phyloP scores from a whole-genome alignment of 2,888 invertebrate genomes.

The Cephus pulcher region DNA sequence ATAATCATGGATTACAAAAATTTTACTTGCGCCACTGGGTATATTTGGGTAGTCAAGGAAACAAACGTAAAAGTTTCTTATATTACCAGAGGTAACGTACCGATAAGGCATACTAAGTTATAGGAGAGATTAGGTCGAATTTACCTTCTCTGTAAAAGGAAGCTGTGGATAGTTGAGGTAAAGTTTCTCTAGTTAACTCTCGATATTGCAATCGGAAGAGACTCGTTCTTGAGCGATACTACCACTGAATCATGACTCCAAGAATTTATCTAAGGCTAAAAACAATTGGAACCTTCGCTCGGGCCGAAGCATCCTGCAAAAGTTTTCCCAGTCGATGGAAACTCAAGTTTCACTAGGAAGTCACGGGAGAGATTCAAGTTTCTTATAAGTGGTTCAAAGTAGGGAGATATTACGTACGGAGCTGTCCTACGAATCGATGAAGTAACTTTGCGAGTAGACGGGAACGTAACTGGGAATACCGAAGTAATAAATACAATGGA shows the following conservation, averaged over 20 bases:
- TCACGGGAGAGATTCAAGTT: not conserved
- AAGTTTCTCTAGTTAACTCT: not conserved
- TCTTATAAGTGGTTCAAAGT: not conserved
- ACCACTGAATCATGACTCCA: not conserved
- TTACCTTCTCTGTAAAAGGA: not conserved
- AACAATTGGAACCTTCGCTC: not conserved
- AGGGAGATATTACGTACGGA: not conserved
- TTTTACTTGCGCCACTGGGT: not conserved
- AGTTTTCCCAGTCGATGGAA: not conserved
- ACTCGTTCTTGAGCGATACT: not conserved
- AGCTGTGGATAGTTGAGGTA: not conserved
- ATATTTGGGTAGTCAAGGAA: not conserved
- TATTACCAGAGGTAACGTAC: not conserved
- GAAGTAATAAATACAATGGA: not conserved
- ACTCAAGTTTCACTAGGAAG: not conserved
- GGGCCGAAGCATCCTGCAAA: not conserved
- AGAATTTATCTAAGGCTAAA: not conserved
- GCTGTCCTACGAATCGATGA: not conserved
- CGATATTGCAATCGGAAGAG: not conserved
- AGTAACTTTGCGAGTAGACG: not conserved
- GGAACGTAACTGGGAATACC: not conserved
- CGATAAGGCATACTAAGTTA: not conserved
- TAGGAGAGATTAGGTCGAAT: not conserved
- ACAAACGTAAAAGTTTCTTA: slow-evolving; percentile 1
- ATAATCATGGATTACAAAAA: not conserved